Evolutionary conservation across 2,888 invertebrate genomes (phyloP).

Genomic region (Drosophila robusta): DNA sequence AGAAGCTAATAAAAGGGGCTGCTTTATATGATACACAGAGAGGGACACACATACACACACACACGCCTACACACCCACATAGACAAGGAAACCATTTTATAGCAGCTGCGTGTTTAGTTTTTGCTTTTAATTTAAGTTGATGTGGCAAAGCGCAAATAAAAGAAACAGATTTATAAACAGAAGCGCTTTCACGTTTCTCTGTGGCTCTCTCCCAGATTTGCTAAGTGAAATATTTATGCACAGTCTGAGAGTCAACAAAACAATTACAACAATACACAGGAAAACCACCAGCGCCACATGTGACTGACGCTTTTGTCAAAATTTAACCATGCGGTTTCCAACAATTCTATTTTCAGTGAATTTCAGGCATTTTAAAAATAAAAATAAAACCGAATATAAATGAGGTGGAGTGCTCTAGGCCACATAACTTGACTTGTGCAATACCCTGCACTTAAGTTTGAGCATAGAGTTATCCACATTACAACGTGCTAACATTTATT

Average conservation of each 20-base stretch:
- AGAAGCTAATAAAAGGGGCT: slow-evolving; percentile 50
- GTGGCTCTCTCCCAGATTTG: slow-evolving; percentile 1
- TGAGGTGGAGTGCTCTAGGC: neutral
- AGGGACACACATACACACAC: slow-evolving; percentile 1
- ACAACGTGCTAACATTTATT: no score
- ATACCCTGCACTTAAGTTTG: neutral
- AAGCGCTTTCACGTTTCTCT: slow-evolving; percentile 27
- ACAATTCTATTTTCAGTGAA: slow-evolving; percentile 21
- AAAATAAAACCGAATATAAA: slow-evolving; percentile 8
- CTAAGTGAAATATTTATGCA: slow-evolving; percentile 67
- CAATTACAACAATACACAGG: slow-evolving; percentile 23
- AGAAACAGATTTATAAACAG: slow-evolving; percentile 73
- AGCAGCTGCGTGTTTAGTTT: slow-evolving; percentile 55
- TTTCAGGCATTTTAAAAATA: slow-evolving; percentile 11
- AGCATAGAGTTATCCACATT: no score
- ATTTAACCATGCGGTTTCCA: slow-evolving; percentile 26
- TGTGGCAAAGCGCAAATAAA: slow-evolving; percentile 75
- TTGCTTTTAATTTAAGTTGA: slow-evolving; percentile 72
- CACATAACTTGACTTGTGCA: neutral
- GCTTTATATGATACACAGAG: slow-evolving; percentile 17
- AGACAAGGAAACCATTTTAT: slow-evolving; percentile 48
- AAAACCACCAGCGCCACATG: slow-evolving; percentile 22
- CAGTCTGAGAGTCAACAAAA: slow-evolving; percentile 14
- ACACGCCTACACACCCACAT: neutral
- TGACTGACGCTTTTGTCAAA: slow-evolving; percentile 39